Evolutionary conservation across 2,888 invertebrate species (phyloP).

Genomic region (Glaucopsyche alexis): DNA sequence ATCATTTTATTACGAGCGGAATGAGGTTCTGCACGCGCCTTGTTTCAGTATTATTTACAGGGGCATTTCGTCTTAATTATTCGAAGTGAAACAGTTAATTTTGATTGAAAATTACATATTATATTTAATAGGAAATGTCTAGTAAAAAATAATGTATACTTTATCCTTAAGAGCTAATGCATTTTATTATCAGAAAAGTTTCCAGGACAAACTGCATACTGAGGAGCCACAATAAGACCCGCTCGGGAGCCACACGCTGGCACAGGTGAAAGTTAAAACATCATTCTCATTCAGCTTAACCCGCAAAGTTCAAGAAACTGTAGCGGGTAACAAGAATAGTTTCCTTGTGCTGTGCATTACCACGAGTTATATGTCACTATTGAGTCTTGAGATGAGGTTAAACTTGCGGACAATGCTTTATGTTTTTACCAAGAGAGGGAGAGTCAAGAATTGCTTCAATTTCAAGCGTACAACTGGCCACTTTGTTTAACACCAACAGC

Average conservation of each 20-base stretch:
- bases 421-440: background rate
- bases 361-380: background rate
- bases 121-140: too few species aligned
- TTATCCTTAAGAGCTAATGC: background rate
- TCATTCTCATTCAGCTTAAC: slow-evolving; percentile 13
- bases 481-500: background rate
- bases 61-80: background rate
- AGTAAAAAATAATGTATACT: too few species aligned
- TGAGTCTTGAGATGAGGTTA: background rate
- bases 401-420: background rate
- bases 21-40: slow-evolving; percentile 53
- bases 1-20: slow-evolving; percentile 72
- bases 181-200: background rate
- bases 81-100: too few species aligned
- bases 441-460: background rate
- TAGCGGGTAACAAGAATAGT: slow-evolving; percentile 12
- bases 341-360: background rate
- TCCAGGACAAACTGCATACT: background rate
- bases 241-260: background rate
- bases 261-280: slow-evolving; percentile 16
- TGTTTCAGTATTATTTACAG: background rate
- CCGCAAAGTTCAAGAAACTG: slow-evolving; percentile 18
- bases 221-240: background rate
- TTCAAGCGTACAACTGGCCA: background rate
- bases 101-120: too few species aligned